Base-by-base conservation (phyloP, 2,113 vertebrate genomes). In the Zosterops japonicus region DNA sequence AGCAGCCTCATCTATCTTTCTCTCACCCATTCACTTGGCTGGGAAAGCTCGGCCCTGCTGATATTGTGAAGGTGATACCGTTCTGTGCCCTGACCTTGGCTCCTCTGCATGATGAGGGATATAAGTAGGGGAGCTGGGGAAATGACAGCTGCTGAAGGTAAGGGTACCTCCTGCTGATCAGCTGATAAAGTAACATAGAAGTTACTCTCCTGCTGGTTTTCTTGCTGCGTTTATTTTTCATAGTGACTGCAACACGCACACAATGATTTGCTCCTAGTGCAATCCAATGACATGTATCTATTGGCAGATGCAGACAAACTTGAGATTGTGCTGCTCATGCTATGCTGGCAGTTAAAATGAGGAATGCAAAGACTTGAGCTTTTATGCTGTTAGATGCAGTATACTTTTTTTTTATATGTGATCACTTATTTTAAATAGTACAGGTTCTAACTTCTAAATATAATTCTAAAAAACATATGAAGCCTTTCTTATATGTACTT, bases 1-100 rank as follows among this genome's bases (percentile, higher is more conserved):
- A 87, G 46, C 55, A 87, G 36, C 29, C 64, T 88, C 93, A 95
- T 95, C 67, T 74, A 70, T 96, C 95, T 97, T 94, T 91, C 46
- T 89, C 76, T 87, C 55, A 90, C 55, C 63, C 70, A 47, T 85
- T 77, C 55, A 36, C 42, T 90, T 91, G 87, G 63, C 75, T 79
- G 42, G 35, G 59, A 76, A 92, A 91, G 23, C 55, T 95, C 9
- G 8, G 23, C 35, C 50, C 57, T 74, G 87, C 82, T 91, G 82
- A 29, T 86, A 52, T 13, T 77, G 50, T 77, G 91, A 95, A 92
- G 77, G 80, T 87, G 84, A 93, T 74, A 44, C 29, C 12, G 55
- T 86, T 85, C 59, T 27, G 47, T 80, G 67, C 33, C 83, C 50
- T 86, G 90, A 94, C 93, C 94, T 96, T 95, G 91, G 67, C 42